Percentiles rank a stretch among this genome's conserved stretches.
These are phyloP conservation scores for Drosophila paramelanica DNA, from an alignment of 2,888 invertebrate genomes.

Conservation along the genomic window DNA sequence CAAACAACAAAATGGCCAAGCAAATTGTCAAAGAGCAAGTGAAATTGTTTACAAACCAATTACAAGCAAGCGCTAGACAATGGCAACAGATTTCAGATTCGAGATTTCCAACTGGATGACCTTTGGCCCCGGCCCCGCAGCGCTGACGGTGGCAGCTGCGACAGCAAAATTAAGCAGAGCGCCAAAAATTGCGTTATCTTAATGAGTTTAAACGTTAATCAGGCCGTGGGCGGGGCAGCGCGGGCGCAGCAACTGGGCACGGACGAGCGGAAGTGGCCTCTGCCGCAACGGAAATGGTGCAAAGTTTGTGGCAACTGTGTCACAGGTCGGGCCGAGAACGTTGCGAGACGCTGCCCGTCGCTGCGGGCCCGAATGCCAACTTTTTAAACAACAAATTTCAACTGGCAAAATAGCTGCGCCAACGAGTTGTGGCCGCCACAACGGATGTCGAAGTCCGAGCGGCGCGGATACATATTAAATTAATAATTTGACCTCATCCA, in stretches of 20 bases:
- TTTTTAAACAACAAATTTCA: slow-evolving; percentile 57
- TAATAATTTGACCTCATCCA: slow-evolving; percentile 78
- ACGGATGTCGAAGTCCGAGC: slow-evolving; percentile 69
- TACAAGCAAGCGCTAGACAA: slow-evolving; percentile 65
- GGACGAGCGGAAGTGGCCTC: slow-evolving; percentile 41
- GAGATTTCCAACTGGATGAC: slow-evolving; percentile 66
- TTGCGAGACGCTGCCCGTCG: slow-evolving; percentile 1
- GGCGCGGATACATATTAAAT: slow-evolving; percentile 80
- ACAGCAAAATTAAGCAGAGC: slow-evolving; percentile 72
- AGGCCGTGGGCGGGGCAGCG: slow-evolving; percentile 47
- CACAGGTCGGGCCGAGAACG: slow-evolving; percentile 42
- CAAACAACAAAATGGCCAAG: slow-evolving; percentile 54
- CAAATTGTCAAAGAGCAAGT: slow-evolving; percentile 72
- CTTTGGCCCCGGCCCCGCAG: slow-evolving; percentile 55
- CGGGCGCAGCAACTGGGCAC: slow-evolving; percentile 4
- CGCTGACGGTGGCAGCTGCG: slow-evolving; percentile 58
- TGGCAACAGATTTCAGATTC: slow-evolving; percentile 70
- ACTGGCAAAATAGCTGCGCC: slow-evolving; percentile 36
- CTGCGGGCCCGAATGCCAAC: slow-evolving; percentile 44
- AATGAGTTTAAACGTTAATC: slow-evolving; percentile 83
- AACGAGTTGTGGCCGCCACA: slow-evolving; percentile 51
- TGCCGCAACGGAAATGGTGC: slow-evolving; percentile 68
- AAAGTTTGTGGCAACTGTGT: slow-evolving; percentile 73
- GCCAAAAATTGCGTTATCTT: slow-evolving; percentile 82
- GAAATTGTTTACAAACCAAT: slow-evolving; percentile 80